phyloP scores from a whole-genome alignment of 2,797 vertebrate species.

The Limnodromus scolopaceus region DNA sequence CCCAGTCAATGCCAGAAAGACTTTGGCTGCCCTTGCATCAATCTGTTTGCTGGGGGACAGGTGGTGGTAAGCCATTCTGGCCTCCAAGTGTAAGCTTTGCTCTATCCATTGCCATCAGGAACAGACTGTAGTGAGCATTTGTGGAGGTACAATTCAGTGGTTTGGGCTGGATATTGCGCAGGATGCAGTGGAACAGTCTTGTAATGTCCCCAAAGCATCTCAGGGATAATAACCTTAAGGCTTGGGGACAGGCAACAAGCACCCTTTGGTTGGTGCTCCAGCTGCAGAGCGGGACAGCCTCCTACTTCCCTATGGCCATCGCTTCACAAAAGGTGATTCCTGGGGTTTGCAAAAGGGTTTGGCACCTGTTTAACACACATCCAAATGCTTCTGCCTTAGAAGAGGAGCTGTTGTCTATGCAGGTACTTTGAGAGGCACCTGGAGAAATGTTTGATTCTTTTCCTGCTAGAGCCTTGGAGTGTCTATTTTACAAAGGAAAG shows the following conservation, averaged over 20 bases:
- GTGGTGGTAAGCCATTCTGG: background rate
- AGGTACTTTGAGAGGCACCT: background rate
- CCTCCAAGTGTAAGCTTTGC: background rate
- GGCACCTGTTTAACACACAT: background rate
- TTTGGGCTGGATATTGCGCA: background rate
- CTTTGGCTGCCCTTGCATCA: constrained; percentile 33
- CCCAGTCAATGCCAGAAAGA: background rate
- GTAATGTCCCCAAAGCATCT: background rate
- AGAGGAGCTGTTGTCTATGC: background rate
- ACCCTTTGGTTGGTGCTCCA: background rate
- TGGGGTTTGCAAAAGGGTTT: background rate
- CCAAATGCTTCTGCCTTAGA: background rate
- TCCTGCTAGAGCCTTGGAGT: background rate
- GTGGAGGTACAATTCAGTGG: background rate
- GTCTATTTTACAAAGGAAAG: background rate
- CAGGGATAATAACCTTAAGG: background rate
- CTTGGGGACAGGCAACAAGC: background rate
- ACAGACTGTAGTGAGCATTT: background rate
- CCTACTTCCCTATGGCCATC: background rate
- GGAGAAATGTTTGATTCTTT: background rate
- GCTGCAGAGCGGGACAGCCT: background rate
- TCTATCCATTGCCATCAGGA: background rate
- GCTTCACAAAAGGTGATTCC: background rate
- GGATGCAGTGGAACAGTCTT: background rate
- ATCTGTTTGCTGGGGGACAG: constrained; percentile 9